Evolutionary conservation across 2,888 invertebrate species (phyloP), one percentile per base, ranked within the genome.

Genomic region (Clunio marinus): DNA sequence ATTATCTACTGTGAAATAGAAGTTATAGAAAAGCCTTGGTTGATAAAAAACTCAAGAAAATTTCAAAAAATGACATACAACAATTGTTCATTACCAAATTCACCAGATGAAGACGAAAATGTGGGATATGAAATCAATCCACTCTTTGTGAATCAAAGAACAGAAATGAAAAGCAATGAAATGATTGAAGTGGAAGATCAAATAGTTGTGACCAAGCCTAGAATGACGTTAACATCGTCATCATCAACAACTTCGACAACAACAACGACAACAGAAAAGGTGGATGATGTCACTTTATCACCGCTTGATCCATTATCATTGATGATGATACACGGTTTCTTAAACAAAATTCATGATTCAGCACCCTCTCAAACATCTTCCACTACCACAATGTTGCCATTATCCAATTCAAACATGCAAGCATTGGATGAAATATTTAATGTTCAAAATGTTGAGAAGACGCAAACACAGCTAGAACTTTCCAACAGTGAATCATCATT

Each of bases 11-110:
- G 88, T 75, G 82, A 83, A 71, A 76, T 88, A 70, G 81, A 83
- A 20, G 82, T 86, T 72, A 76, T 86, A 69, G 86, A 88, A 74
- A 84, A 86, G 73, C 85, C 86, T 1, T 88, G 88, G 87, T 74
- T 84, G 25, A 80, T 80, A 73, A 78, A 82, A 66, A 75, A 81
- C 13, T 80, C 81, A 32, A 81, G 81, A 59, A 85, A 83, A 75
- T 82, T 82, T 57, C 83, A 86, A 73, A 81, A 84, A 13, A 80
- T 88, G 69, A 75, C 84, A 59, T 78, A 82, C 24, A 87, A 88
- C 72, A 88, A 88, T 73, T 88, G 88, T 74, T 87, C 86, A 1
- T 76, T 78, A 59, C 78, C 81, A 62, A 72, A 71, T 15, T 13
- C 67, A 13, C 72, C 69, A 2, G 74, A 74, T 7, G 69, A 65